Evolutionary conservation across 2,797 vertebrate species (phyloP).

Genomic region (Tadarida brasiliensis): DNA sequence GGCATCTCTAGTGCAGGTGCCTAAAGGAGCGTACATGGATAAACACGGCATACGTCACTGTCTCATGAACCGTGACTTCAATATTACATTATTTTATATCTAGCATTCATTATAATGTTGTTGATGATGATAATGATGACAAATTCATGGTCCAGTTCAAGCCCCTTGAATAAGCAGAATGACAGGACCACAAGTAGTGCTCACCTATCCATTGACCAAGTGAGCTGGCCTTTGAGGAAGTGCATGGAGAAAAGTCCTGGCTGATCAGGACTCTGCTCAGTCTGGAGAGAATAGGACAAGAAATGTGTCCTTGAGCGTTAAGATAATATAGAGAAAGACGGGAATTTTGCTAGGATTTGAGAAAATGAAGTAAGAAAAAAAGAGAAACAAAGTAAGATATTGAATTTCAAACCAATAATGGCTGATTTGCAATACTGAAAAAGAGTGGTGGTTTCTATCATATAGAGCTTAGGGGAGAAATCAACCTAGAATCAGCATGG

Average conservation of each 20-base stretch:
- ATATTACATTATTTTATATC: not conserved
- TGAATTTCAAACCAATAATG: not conserved
- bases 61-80: not conserved
- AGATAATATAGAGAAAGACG: not conserved
- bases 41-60: not conserved
- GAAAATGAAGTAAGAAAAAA: not conserved
- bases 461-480: not conserved
- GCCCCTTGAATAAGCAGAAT: not conserved
- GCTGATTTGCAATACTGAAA: not conserved
- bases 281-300: not conserved
- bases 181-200: no score
- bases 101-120: not conserved
- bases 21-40: not conserved
- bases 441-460: not conserved
- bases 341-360: not conserved
- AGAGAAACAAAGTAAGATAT: not conserved
- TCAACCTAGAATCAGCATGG: not conserved
- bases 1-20: not conserved
- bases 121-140: not conserved
- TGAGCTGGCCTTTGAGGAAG: not conserved
- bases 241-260: not conserved
- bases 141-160: not conserved
- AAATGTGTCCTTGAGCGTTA: not conserved
- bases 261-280: accelerated
- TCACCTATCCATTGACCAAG: not conserved